Evolutionary conservation across 2,888 invertebrate genomes (phyloP).

Genomic region (Diaphora mendica): DNA sequence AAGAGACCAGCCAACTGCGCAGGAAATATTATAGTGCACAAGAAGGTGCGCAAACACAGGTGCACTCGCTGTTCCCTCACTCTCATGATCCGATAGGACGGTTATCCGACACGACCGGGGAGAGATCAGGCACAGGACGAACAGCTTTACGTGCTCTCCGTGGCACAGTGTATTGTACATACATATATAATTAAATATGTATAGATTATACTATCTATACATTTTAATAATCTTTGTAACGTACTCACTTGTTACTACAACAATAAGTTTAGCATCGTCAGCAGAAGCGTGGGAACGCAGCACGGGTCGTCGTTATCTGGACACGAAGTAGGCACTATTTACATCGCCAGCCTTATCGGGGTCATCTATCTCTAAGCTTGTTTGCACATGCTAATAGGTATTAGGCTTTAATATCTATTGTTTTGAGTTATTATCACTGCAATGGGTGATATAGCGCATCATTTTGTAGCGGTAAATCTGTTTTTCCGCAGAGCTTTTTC

Average conservation of each 20-base stretch:
- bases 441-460: neutral
- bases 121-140: too few relatives aligned
- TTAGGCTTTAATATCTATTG: neutral
- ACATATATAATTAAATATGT: neutral
- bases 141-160: too few relatives aligned
- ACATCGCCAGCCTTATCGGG: neutral
- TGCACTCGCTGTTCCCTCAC: too few relatives aligned
- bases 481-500: too few relatives aligned
- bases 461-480: neutral
- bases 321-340: slow-evolving; percentile 24
- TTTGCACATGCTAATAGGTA: neutral
- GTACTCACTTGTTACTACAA: slow-evolving; percentile 34
- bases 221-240: slow-evolving; percentile 33
- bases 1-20: too few relatives aligned
- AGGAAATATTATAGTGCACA: too few relatives aligned
- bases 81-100: too few relatives aligned
- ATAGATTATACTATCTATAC: neutral
- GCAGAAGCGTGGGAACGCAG: slow-evolving; percentile 60
- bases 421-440: neutral
- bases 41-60: too few relatives aligned
- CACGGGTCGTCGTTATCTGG: slow-evolving; percentile 30
- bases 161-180: neutral
- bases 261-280: slow-evolving; percentile 41
- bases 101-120: too few relatives aligned
- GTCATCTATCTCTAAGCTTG: neutral